phyloP scores from a whole-genome alignment of 2,113 vertebrate species.

The Kobus ellipsiprymnus region DNA sequence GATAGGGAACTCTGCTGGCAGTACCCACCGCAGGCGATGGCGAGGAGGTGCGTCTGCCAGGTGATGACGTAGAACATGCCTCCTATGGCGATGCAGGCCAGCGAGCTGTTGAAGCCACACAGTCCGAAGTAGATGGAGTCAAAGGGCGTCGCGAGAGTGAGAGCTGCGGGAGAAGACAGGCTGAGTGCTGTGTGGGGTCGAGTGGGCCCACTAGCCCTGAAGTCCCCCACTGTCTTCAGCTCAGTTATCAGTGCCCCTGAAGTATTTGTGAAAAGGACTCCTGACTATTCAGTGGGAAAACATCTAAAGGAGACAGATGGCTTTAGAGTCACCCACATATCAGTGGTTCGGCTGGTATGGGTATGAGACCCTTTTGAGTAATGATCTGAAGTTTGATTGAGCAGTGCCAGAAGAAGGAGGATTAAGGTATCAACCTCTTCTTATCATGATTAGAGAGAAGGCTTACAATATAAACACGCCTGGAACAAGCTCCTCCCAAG shows the following conservation, averaged over 20 bases:
- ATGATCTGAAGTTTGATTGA: neutral
- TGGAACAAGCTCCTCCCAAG: neutral
- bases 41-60: constrained; percentile 91
- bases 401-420: neutral
- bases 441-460: neutral
- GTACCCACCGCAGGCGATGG: constrained; percentile 86
- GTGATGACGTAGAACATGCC: constrained; percentile 92
- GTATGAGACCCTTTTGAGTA: neutral
- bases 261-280: neutral
- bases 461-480: neutral
- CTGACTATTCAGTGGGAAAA: neutral
- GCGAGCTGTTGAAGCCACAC: constrained; percentile 89
- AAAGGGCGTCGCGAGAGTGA: constrained; percentile 86
- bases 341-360: neutral
- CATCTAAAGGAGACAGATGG: neutral
- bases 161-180: constrained; percentile 72
- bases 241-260: neutral
- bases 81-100: constrained; percentile 89
- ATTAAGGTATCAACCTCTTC: neutral
- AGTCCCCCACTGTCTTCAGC: neutral
- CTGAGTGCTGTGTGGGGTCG: accelerated
- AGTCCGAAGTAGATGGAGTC: constrained; percentile 88
- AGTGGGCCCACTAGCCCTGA: accelerated
- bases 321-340: neutral
- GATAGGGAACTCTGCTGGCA: accelerated